Evolutionary conservation across 2,113 vertebrate species (phyloP).

Genomic region (Macquaria ambigua): DNA sequence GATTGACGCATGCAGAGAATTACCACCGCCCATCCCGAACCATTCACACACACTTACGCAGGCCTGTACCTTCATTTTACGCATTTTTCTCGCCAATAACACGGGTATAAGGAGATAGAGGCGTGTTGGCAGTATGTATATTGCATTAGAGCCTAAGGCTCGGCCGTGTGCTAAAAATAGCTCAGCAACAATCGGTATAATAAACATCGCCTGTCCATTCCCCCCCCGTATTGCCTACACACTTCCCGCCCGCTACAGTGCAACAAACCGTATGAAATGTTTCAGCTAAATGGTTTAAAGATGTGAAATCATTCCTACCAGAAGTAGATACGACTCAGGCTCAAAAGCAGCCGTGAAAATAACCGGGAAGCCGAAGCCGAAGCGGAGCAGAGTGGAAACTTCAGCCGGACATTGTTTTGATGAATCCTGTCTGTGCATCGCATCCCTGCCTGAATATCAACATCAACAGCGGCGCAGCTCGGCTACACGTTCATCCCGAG

Average conservation of each 20-base stretch:
- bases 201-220: constrained; percentile 55
- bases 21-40: constrained; percentile 82
- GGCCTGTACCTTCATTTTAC: constrained; percentile 54
- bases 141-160: constrained; percentile 43
- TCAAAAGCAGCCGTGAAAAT: neutral
- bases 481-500: constrained; percentile 35
- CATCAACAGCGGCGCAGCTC: constrained; percentile 63
- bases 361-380: constrained; percentile 5
- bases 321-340: neutral
- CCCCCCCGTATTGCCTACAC: constrained; percentile 39
- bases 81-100: constrained; percentile 22
- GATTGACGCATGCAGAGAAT: constrained; percentile 83
- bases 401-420: constrained; percentile 78
- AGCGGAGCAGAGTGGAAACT: constrained; percentile 72
- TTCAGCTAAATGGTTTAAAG: neutral
- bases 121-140: neutral
- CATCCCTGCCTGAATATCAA: constrained; percentile 67
- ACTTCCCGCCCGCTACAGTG: constrained; percentile 75
- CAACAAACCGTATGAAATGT: constrained; percentile 44
- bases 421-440: constrained; percentile 67
- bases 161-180: constrained; percentile 78
- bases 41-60: constrained; percentile 68
- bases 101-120: neutral
- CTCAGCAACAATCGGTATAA: constrained; percentile 78
- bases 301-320: neutral